phyloP scores from a whole-genome alignment of 1,140 invertebrate genomes.

The Lithobius niger region DNA sequence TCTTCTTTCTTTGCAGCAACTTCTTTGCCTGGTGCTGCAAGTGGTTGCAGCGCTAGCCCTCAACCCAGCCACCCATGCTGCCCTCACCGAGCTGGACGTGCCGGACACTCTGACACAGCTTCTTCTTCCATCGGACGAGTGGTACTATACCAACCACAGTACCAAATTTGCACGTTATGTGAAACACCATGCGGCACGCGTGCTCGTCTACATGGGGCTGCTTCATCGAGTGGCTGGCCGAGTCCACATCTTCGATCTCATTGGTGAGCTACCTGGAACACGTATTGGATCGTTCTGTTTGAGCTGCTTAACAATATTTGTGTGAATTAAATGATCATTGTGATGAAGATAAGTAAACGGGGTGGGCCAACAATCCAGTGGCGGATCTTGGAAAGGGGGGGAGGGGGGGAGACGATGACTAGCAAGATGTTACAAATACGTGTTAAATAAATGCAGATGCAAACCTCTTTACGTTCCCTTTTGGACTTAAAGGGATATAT shows the following conservation, averaged over 20 bases:
- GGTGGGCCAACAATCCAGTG: no score
- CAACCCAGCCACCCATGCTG: conserved; percentile 40
- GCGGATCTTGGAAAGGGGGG: no score
- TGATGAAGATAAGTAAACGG: no score
- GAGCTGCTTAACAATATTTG: no score
- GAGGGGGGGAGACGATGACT: no score
- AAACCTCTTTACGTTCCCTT: no score
- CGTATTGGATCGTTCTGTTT: no score
- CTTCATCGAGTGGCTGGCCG: conserved; percentile 38
- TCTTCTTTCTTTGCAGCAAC: conserved; percentile 38
- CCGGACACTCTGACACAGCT: conserved; percentile 51
- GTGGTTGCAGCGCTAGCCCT: conserved; percentile 47
- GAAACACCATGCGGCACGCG: conserved; percentile 53
- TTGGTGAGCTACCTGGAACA: no score
- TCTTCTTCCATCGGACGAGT: conserved; percentile 54
- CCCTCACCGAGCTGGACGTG: conserved; percentile 44
- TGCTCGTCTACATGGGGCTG: conserved; percentile 46
- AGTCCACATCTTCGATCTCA: conserved; percentile 39
- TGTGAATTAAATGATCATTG: no score
- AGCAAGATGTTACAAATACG: no score
- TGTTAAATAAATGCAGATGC: no score
- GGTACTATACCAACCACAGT: conserved; percentile 60
- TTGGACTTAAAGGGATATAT: no score
- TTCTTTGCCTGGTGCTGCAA: conserved; percentile 52
- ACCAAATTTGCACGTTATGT: conserved; percentile 54